phyloP scores from a whole-genome alignment of 1,140 invertebrate genomes.

The Hesperophylax magnus region DNA sequence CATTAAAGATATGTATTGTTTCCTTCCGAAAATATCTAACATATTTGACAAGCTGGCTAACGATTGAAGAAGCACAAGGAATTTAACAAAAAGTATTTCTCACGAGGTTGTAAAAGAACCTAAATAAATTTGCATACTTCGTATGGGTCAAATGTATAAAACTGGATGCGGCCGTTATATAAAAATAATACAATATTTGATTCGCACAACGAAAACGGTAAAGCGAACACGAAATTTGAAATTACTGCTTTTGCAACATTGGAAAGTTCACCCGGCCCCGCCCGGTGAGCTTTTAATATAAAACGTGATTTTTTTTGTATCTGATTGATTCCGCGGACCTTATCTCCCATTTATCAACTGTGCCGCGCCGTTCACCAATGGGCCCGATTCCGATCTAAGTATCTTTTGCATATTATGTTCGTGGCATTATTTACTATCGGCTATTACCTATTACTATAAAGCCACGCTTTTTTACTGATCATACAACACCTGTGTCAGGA shows the following conservation, averaged over 20 bases:
- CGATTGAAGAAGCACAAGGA: background rate
- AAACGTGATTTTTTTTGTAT: constrained; percentile 56
- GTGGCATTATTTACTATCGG: constrained; percentile 6
- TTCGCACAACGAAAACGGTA: constrained; percentile 9
- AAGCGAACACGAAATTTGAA: background rate
- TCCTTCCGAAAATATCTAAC: background rate
- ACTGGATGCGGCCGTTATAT: no score
- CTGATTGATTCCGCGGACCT: constrained; percentile 53
- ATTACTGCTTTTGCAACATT: constrained; percentile 38
- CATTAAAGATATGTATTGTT: background rate
- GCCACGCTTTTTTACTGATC: constrained; percentile 24
- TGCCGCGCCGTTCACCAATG: background rate
- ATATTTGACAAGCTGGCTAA: background rate
- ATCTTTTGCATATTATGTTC: constrained; percentile 31
- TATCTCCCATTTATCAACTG: constrained; percentile 53
- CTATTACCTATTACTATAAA: background rate
- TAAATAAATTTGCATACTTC: constrained; percentile 6
- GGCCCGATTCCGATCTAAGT: constrained; percentile 10
- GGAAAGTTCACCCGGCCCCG: constrained; percentile 34
- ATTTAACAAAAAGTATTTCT: background rate
- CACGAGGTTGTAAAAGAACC: background rate
- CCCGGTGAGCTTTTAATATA: constrained; percentile 48
- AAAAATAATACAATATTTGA: background rate
- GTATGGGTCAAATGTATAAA: no score
- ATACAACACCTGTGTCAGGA: constrained; percentile 15